Conservation (phyloP, 1,140 invertebrate genomes). For the Caerostris extrusa region DNA sequence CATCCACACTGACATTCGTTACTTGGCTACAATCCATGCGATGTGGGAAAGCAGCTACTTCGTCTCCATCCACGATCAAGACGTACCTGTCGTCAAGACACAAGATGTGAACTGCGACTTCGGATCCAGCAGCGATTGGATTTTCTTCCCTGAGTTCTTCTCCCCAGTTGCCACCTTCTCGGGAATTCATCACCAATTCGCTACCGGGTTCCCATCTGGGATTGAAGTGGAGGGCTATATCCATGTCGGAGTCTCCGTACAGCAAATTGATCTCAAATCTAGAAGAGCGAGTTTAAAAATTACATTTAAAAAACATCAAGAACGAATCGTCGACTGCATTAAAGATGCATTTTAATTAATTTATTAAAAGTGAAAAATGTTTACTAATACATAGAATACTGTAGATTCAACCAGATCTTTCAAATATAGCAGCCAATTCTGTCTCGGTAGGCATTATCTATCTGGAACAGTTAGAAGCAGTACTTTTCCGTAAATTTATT, state of each 20-base stretch:
- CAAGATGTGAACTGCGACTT: constrained; percentile 56
- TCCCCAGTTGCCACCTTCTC: constrained; percentile 52
- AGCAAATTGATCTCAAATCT: constrained; percentile 66
- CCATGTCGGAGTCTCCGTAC: constrained; percentile 20
- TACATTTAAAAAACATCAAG: too few species aligned
- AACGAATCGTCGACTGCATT: too few species aligned
- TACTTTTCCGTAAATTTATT: too few species aligned
- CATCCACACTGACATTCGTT: constrained; percentile 44
- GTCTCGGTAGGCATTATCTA: too few species aligned
- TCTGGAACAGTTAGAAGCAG: too few species aligned
- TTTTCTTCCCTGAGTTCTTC: constrained; percentile 62
- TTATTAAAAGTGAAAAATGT: too few species aligned
- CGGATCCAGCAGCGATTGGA: constrained; percentile 6
- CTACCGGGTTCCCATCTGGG: constrained; percentile 32
- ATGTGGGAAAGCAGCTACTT: constrained; percentile 27
- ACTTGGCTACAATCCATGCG: constrained; percentile 18
- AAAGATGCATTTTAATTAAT: too few species aligned
- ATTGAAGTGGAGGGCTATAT: constrained; percentile 65
- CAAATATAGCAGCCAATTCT: too few species aligned
- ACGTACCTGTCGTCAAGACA: neutral
- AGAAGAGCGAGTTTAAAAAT: neutral
- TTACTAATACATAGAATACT: too few species aligned
- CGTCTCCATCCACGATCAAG: constrained; percentile 48
- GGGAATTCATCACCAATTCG: constrained; percentile 55
- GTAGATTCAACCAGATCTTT: too few species aligned